A percentile compares a stretch with the other conserved stretches of the same genome.
These are phyloP conservation scores for Sarcoramphus papa DNA, from an alignment of 2,797 vertebrate genomes.

Conservation along the genomic window DNA sequence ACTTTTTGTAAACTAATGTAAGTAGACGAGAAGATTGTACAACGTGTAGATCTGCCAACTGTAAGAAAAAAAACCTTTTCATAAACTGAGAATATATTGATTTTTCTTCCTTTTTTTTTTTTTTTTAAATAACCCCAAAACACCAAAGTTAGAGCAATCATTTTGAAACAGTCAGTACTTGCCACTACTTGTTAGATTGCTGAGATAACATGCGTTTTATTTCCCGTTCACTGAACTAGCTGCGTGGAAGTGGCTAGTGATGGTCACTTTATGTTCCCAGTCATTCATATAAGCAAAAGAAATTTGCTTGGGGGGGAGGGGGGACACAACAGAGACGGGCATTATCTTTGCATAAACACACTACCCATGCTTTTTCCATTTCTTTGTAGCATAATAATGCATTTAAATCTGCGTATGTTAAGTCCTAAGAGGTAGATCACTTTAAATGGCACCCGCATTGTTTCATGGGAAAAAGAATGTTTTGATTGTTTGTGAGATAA, in stretches of 20 bases:
- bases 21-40: slow-evolving; percentile 68
- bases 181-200: neutral
- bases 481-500: slow-evolving; percentile 41
- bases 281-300: neutral
- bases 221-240: neutral
- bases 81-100: slow-evolving; percentile 46
- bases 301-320: neutral
- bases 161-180: slow-evolving; percentile 17
- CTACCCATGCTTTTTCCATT: neutral
- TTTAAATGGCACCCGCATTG: slow-evolving; percentile 38
- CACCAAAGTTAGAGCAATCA: slow-evolving; percentile 66
- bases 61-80: slow-evolving; percentile 51
- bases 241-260: neutral
- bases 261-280: neutral
- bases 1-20: slow-evolving; percentile 61
- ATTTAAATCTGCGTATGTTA: slow-evolving; percentile 40
- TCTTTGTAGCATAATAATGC: slow-evolving; percentile 29
- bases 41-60: slow-evolving; percentile 44
- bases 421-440: slow-evolving; percentile 30
- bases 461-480: neutral
- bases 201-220: neutral
- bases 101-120: neutral
- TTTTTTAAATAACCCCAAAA: slow-evolving; percentile 12
- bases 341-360: neutral
- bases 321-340: neutral